A percentile compares a stretch with the other conserved stretches of the same genome.
Evolutionary conservation across 2,113 vertebrate species (phyloP).

Genomic region (Dasyornis broadbenti): DNA sequence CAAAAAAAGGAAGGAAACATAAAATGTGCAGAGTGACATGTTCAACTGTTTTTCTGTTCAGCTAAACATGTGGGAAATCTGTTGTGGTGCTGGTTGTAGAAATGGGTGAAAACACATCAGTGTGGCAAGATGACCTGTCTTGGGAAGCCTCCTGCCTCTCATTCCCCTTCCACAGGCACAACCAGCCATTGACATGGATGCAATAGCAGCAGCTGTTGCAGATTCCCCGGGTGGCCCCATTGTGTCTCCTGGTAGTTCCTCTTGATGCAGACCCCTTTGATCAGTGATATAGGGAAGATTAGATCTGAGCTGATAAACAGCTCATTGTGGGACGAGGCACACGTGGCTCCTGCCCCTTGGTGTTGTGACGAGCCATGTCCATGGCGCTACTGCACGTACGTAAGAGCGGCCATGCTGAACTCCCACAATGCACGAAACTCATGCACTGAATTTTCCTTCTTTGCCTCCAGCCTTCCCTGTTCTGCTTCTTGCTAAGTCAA

Average conservation of each 20-base stretch:
- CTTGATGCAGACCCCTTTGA: neutral
- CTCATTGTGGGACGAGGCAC: neutral
- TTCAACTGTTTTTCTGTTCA: neutral
- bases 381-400: neutral
- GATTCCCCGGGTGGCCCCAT: rapidly evolving
- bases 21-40: neutral
- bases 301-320: neutral
- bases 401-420: neutral
- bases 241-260: neutral
- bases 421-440: neutral
- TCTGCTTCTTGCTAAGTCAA: conserved; percentile 22
- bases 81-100: neutral
- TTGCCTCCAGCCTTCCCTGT: conserved; percentile 22
- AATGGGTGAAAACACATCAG: neutral
- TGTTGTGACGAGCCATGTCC: rapidly evolving
- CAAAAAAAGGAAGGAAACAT: conserved; percentile 14
- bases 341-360: neutral
- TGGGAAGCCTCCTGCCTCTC: neutral
- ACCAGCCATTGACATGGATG: rapidly evolving
- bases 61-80: neutral
- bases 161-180: neutral
- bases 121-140: rapidly evolving
- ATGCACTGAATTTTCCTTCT: neutral
- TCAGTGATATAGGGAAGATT: neutral
- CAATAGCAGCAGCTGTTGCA: neutral